Evolutionary conservation across 2,888 invertebrate genomes (phyloP).

Genomic region (Leptinotarsa rubiginosa): DNA sequence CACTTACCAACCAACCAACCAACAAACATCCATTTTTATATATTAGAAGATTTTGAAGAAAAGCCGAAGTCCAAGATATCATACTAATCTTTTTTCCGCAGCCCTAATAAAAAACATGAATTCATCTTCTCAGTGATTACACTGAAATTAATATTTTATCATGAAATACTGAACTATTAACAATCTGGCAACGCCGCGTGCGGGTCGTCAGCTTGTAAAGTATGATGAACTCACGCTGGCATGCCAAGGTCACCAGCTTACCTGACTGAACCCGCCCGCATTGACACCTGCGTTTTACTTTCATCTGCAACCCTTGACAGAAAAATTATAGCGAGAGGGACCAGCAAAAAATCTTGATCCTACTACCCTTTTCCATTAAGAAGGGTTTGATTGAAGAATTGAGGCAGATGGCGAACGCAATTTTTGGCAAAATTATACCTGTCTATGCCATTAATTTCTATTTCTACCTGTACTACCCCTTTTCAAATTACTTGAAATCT

Average conservation of each 20-base stretch:
- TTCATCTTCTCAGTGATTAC: background rate
- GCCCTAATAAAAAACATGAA: too few species aligned
- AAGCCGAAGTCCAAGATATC: too few species aligned
- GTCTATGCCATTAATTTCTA: constrained; percentile 36
- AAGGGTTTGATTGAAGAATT: constrained; percentile 43
- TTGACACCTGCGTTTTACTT: constrained; percentile 48
- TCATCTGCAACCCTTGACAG: constrained; percentile 40
- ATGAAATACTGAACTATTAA: background rate
- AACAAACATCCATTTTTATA: too few species aligned
- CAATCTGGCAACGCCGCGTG: constrained; percentile 35
- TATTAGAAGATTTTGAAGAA: too few species aligned
- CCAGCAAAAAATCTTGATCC: constrained; percentile 42
- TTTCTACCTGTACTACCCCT: constrained; percentile 49
- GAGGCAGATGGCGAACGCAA: constrained; percentile 55
- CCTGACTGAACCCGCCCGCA: constrained; percentile 37
- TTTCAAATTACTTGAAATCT: constrained; percentile 38
- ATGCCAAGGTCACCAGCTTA: constrained; percentile 49
- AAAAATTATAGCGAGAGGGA: constrained; percentile 49
- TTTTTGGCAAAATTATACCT: constrained; percentile 48
- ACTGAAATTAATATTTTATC: background rate
- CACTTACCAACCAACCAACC: too few species aligned
- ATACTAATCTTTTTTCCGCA: too few species aligned
- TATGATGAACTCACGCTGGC: constrained; percentile 52
- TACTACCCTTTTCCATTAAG: constrained; percentile 45
- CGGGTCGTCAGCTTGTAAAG: constrained; percentile 31